Percentiles rank a stretch among this genome's conserved stretches.
Conservation (phyloP, 2,113 vertebrate genomes). For the Melospiza georgiana region DNA sequence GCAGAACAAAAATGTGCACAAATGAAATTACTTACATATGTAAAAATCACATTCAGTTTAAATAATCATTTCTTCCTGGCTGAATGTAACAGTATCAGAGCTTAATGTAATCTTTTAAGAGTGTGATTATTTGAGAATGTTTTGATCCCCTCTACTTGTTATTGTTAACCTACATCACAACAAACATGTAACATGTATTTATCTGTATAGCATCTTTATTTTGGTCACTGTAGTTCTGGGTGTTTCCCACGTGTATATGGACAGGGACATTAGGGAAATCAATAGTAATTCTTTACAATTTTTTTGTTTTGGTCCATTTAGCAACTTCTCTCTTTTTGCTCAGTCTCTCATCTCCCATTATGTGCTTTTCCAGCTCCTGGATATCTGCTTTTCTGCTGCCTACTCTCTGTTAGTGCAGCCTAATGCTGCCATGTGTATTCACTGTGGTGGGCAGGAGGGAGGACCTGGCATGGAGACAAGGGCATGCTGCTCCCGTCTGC, state of each 20-base stretch:
- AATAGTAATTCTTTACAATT: not conserved
- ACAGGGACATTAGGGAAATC: not conserved
- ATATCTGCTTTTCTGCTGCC: not conserved
- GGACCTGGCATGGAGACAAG: not conserved
- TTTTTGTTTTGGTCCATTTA: not conserved
- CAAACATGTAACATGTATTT: not conserved
- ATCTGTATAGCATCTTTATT: not conserved
- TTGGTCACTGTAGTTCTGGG: not conserved
- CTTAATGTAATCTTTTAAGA: slow-evolving; percentile 43
- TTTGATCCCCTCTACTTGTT: not conserved
- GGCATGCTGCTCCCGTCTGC: not conserved
- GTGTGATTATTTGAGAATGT: slow-evolving; percentile 33
- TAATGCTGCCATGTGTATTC: not conserved
- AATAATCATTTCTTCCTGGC: slow-evolving; percentile 50
- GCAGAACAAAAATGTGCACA: slow-evolving; percentile 23
- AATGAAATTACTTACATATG: slow-evolving; percentile 61
- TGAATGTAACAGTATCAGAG: slow-evolving; percentile 15
- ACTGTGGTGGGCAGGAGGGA: not conserved
- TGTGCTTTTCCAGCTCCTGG: not conserved
- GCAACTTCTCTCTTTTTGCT: not conserved
- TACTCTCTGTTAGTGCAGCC: not conserved
- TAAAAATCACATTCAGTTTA: slow-evolving; percentile 41
- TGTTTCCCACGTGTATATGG: not conserved
- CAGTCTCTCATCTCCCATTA: not conserved
- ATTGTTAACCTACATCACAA: slow-evolving; percentile 7